A percentile compares a stretch with the other conserved stretches of the same genome.
Evolutionary conservation across 2,113 vertebrate species (phyloP).

Genomic region (Hydropotes inermis): DNA sequence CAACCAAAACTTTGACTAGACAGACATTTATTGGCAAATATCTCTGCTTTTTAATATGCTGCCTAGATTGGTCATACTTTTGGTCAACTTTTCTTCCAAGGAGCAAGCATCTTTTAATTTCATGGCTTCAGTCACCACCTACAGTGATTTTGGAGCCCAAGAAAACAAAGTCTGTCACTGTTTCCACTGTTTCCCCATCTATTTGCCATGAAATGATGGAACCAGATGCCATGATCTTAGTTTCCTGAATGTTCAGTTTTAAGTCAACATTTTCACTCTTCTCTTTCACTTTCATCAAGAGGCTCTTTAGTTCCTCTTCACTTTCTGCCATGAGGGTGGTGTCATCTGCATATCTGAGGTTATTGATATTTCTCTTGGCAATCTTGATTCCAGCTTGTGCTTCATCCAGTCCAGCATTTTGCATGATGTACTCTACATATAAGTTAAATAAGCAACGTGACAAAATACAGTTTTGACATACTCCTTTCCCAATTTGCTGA

Average conservation of each 20-base stretch:
- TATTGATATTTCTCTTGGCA: not conserved
- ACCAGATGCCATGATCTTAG: not conserved
- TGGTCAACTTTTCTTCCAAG: not conserved
- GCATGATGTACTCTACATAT: not conserved
- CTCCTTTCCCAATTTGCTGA: not conserved
- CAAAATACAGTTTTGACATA: not conserved
- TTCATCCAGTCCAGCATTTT: not conserved
- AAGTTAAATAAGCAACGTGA: not conserved
- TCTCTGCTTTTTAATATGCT: not conserved
- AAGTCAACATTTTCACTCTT: not conserved
- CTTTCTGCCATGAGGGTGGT: not conserved
- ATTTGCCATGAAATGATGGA: not conserved
- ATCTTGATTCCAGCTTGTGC: not conserved
- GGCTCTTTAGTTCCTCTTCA: not conserved
- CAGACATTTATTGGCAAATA: not conserved
- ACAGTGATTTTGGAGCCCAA: not conserved
- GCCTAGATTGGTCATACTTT: not conserved
- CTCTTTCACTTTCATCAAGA: not conserved
- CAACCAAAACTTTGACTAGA: not conserved
- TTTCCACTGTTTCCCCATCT: not conserved
- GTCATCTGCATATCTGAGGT: not conserved
- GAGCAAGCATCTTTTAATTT: not conserved
- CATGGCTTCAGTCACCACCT: not conserved
- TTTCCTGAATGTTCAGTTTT: not conserved
- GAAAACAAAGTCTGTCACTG: not conserved